These are phyloP conservation scores for Epinephelus coioides DNA, from an alignment of 2,797 vertebrate genomes.

Conservation along the genomic window DNA sequence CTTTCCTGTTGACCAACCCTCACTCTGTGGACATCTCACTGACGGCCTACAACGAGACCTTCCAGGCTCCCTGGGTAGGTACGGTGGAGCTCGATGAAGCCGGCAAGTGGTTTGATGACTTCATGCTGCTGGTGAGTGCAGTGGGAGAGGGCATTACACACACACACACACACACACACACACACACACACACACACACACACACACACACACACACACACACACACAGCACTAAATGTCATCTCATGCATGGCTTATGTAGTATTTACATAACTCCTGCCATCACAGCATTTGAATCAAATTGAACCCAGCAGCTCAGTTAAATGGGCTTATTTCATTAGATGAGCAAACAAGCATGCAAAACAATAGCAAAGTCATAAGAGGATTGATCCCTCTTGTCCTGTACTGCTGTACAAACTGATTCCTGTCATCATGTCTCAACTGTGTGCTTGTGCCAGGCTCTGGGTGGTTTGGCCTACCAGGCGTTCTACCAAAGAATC, in stretches of 20 bases:
- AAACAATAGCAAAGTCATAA: slow-evolving; percentile 14
- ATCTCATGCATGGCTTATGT: neutral
- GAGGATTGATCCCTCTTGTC: neutral
- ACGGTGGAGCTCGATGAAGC: slow-evolving; percentile 80
- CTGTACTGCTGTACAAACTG: slow-evolving; percentile 13
- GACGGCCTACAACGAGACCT: slow-evolving; percentile 83
- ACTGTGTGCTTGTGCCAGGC: slow-evolving; percentile 71
- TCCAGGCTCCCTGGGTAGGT: slow-evolving; percentile 88
- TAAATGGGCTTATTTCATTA: slow-evolving; percentile 19
- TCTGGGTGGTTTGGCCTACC: slow-evolving; percentile 81
- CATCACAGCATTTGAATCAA: slow-evolving; percentile 13
- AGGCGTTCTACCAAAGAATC: slow-evolving; percentile 84
- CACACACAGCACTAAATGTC: neutral
- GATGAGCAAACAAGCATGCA: slow-evolving; percentile 15
- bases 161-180: neutral
- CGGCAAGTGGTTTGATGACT: slow-evolving; percentile 88
- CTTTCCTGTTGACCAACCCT: slow-evolving; percentile 87
- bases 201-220: neutral
- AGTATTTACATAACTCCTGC: slow-evolving; percentile 15
- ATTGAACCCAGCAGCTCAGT: slow-evolving; percentile 4
- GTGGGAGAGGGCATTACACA: slow-evolving; percentile 30
- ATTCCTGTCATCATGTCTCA: slow-evolving; percentile 41
- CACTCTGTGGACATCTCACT: slow-evolving; percentile 84
- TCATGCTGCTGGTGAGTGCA: slow-evolving; percentile 83
- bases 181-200: too few species aligned